Evolutionary conservation across 2,888 invertebrate genomes (phyloP), one percentile per base, ranked within the genome.

Genomic region (Mantis religiosa): DNA sequence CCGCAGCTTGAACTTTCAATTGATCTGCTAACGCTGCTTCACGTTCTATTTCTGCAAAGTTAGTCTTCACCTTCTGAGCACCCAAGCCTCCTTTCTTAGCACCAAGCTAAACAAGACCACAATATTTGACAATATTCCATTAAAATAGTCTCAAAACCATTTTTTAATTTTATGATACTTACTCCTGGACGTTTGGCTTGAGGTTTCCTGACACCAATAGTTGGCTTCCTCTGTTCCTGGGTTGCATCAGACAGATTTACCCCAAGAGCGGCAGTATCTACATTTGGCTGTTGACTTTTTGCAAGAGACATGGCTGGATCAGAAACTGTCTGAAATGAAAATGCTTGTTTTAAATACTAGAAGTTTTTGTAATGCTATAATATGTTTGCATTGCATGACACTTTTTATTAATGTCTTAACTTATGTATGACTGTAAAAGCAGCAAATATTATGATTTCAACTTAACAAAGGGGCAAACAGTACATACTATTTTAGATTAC

Each of bases 21-120:
- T 97, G 97, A 93, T 98, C 97, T 3, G 97, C 96, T 93, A 97
- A 95, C 91, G 96, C 96, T 9, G 98, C 99, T 92, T 97, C 97
- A 91, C 96, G 96, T 93, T 99, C 99, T 90, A 99, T 96, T 92
- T 98, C 99, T 28, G 97, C 97, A 93, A 99, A 99, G 94, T 99
- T 98, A 6, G 98, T 96, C 92, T 97, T 97, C 41, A 99, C 98
- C 93, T 98, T 97, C 87, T 98, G 98, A 27, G 99, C 99, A 87
- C 99, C 99, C 88, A 99, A 94, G 0, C 97, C 97, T 83, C 97
- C 96, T 92, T 98, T 98, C 91, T 97, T 98, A 0, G 95, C 96
- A 25, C 98, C 98, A 91, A 98, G 92, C 98, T 98, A 91, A n/a
- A 91, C 91, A 89, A 6, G 8, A 27, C 25, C 54, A 88, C 89